These are phyloP conservation scores for Ctenochaetus hawaiiensis DNA, from an alignment of 2,797 vertebrate species.

Conservation along the genomic window DNA sequence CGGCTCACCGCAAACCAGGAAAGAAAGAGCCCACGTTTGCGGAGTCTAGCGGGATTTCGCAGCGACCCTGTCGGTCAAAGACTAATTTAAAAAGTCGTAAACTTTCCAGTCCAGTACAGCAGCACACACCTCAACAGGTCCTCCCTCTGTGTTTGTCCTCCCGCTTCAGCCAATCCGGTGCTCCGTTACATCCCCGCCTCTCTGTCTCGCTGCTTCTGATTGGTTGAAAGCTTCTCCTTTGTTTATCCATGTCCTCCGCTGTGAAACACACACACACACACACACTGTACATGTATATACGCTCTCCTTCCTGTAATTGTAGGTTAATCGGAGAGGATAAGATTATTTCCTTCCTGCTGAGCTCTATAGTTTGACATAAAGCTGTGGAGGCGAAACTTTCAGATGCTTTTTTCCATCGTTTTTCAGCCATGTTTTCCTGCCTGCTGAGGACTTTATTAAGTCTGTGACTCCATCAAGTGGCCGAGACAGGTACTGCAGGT, in stretches of 20 bases:
- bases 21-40: neutral
- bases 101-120: constrained; percentile 2
- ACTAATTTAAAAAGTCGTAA: neutral
- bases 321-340: no score
- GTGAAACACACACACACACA: neutral
- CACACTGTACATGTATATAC: neutral
- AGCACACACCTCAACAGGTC: neutral
- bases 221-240: constrained; percentile 10
- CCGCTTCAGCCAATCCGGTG: constrained; percentile 29
- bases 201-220: constrained; percentile 1
- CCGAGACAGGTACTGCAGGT: neutral
- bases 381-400: neutral
- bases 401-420: neutral
- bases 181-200: accelerated
- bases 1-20: accelerated
- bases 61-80: neutral
- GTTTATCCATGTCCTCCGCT: constrained; percentile 3
- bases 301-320: neutral
- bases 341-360: neutral
- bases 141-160: neutral
- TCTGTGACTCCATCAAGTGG: constrained; percentile 22
- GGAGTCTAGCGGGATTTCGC: neutral
- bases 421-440: neutral
- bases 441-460: neutral
- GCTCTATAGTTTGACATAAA: neutral